Percentiles rank a stretch among this genome's conserved stretches.
phyloP scores from a whole-genome alignment of 2,888 invertebrate species.

The Rosalia funebris region DNA sequence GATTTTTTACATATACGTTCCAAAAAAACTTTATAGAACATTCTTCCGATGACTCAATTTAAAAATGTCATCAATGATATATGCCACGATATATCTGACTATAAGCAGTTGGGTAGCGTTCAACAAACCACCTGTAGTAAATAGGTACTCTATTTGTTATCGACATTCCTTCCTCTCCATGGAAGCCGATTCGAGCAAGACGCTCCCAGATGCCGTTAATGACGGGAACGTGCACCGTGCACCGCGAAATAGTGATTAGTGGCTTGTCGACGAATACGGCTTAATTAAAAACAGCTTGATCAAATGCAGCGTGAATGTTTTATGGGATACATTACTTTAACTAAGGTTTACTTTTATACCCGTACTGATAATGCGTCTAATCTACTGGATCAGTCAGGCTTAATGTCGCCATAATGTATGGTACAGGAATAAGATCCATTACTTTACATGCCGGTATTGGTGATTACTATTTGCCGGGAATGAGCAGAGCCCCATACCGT shows the following conservation, averaged over 20 bases:
- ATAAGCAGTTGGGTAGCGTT: no score
- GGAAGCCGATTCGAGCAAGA: slow-evolving; percentile 7
- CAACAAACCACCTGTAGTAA: no score
- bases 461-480: no score
- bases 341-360: slow-evolving; percentile 40
- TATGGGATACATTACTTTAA: slow-evolving; percentile 45
- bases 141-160: no score
- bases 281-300: slow-evolving; percentile 48
- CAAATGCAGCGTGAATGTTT: slow-evolving; percentile 49
- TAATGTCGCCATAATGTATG: slow-evolving; percentile 27
- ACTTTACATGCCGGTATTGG: no score
- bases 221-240: not conserved
- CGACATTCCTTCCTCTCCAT: slow-evolving; percentile 6
- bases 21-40: no score
- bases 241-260: slow-evolving; percentile 42
- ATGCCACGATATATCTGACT: no score
- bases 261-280: slow-evolving; percentile 43
- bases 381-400: slow-evolving; percentile 34
- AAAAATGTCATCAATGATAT: no score
- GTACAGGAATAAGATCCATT: slow-evolving; percentile 13
- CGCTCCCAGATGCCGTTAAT: slow-evolving; percentile 5
- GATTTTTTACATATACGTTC: no score
- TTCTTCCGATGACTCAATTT: no score
- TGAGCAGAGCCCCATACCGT: no score
- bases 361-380: slow-evolving; percentile 34